phyloP scores from a whole-genome alignment of 1,140 invertebrate species.

The Platyscapa corneri region DNA sequence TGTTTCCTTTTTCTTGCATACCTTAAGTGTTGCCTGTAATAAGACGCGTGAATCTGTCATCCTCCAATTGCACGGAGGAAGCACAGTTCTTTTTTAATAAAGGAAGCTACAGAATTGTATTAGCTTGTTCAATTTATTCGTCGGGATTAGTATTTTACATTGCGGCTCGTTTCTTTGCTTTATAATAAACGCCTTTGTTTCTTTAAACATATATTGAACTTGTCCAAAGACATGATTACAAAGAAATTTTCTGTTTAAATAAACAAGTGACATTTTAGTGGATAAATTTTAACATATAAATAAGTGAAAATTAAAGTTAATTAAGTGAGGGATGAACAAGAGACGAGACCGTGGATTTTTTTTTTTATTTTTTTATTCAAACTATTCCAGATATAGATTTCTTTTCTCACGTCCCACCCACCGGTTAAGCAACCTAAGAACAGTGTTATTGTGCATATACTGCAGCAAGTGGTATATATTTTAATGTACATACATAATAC shows the following conservation, averaged over 20 bases:
- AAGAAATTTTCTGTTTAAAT: slow-evolving; percentile 37
- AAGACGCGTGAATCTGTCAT: slow-evolving; percentile 3
- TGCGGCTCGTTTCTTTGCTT: slow-evolving; percentile 43
- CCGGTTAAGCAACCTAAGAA: slow-evolving; percentile 52
- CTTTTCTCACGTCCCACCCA: slow-evolving; percentile 51
- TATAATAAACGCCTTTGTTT: neutral
- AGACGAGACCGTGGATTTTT: slow-evolving; percentile 30
- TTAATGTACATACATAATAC: slow-evolving; percentile 48
- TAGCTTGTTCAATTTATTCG: slow-evolving; percentile 27
- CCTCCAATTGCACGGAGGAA: neutral
- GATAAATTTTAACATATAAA: slow-evolving; percentile 37
- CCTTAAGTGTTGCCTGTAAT: slow-evolving; percentile 15
- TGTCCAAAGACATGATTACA: slow-evolving; percentile 52
- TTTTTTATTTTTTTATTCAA: slow-evolving; percentile 38
- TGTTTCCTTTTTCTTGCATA: slow-evolving; percentile 18
- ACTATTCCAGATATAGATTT: slow-evolving; percentile 39
- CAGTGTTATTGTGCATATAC: slow-evolving; percentile 35
- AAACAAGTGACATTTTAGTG: slow-evolving; percentile 38
- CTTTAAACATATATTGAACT: slow-evolving; percentile 35
- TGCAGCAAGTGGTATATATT: slow-evolving; percentile 28
- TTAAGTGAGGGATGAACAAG: slow-evolving; percentile 8
- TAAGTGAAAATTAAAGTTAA: slow-evolving; percentile 33
- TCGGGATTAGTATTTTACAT: slow-evolving; percentile 46
- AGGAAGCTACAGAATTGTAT: slow-evolving; percentile 28
- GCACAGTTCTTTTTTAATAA: slow-evolving; percentile 10